These are phyloP conservation scores for Butastur rufipennis DNA, from an alignment of 2,113 vertebrate species.

Conservation along the genomic window DNA sequence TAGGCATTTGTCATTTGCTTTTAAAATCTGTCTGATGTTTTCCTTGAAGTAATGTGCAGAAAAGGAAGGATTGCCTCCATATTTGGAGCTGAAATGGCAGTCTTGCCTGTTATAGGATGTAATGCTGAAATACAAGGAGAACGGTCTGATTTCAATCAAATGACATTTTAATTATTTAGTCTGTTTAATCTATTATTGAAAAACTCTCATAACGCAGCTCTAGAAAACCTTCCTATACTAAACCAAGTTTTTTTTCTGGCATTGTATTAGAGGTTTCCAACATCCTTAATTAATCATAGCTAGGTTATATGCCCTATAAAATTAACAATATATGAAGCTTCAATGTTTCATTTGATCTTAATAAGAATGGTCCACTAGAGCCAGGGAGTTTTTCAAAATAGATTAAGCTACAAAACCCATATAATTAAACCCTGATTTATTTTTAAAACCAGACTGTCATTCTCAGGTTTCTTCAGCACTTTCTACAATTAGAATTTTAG, in stretches of 20 bases:
- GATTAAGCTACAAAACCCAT: not conserved
- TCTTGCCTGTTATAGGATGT: not conserved
- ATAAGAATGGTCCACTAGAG: not conserved
- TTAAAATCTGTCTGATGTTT: not conserved
- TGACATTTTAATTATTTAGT: slow-evolving; percentile 36
- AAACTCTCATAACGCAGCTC: not conserved
- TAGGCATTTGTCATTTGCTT: not conserved
- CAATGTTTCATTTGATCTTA: not conserved
- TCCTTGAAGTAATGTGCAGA: not conserved
- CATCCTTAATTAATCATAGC: slow-evolving; percentile 11
- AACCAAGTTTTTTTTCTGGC: not conserved
- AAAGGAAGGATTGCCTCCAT: not conserved
- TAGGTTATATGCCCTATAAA: not conserved
- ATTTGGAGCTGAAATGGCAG: not conserved
- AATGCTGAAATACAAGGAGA: not conserved
- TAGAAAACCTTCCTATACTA: not conserved
- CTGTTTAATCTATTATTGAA: slow-evolving; percentile 40
- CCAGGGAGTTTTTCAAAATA: not conserved
- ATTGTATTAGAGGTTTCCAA: not conserved
- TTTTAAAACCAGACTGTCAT: not conserved
- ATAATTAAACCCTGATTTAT: not conserved
- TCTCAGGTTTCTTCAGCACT: not conserved
- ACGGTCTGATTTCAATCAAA: not conserved
- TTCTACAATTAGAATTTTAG: not conserved
- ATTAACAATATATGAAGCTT: not conserved